Evolutionary conservation across 2,113 vertebrate species (phyloP), one percentile per base, ranked within the genome.

Genomic region (Osmerus eperlanus): DNA sequence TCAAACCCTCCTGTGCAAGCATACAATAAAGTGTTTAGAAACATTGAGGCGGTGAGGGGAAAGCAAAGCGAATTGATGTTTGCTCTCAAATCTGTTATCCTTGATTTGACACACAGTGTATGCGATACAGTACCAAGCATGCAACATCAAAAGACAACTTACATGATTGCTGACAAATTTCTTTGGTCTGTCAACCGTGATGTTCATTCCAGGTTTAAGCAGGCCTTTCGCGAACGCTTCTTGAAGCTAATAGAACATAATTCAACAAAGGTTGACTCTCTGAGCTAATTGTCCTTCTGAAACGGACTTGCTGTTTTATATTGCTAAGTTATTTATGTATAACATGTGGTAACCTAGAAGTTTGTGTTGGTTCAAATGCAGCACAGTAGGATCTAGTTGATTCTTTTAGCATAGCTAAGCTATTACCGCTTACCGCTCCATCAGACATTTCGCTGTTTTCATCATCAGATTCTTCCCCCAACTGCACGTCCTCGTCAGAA

Each of bases 1-100:
- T 95, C 88, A 99, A 72, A 23, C 94, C 96, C 16, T 84, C 89
- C 97, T 99, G 86, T 68, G 18, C 41, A 25, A 53, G 4, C 32
- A 36, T 64, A 12, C 19, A 23, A 19, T 47, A 2, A 62, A 62
- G 19, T 12, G 7, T 9, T 16, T 18, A 63, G 12, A 56, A 41
- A 60, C 11, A 28, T 51, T 52, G 9, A 72, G 51, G 53, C 2
- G 53, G 53, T 18, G 5, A 6, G 7, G 15, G 12, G 15, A 67
- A 67, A 21, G 16, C 6, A 18, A 36, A 56, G 15, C 19, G 18
- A 19, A 19, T 8, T 60, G 21, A 11, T 60, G n/a, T 56, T 47
- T 47, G 41, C 41, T 47, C 32, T 36, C 32, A 7, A 36, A 36
- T 36, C 32, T 47, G 41, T 9, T 47, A 47, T 11, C 41, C 7